Evolutionary conservation across 2,888 invertebrate genomes (phyloP).

Genomic region (Cinara cedri): DNA sequence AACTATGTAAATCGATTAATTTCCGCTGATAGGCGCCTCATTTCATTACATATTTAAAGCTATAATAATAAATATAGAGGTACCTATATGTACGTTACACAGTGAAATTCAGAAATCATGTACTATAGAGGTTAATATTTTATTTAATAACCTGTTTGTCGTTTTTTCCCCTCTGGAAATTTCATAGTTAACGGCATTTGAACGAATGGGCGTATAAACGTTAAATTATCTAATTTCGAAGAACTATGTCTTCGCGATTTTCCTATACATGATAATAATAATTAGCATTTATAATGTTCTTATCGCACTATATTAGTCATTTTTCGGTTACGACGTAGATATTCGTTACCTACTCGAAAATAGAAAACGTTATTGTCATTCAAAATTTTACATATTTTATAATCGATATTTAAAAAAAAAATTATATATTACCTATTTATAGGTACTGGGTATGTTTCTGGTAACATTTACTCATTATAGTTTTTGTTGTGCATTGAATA

Average conservation of each 20-base stretch:
- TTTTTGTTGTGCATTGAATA: too few relatives aligned
- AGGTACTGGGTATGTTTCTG: too few relatives aligned
- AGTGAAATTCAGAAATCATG: slow-evolving; percentile 34
- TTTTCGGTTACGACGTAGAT: too few relatives aligned
- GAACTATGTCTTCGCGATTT: slow-evolving; percentile 28
- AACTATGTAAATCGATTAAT: slow-evolving; percentile 33
- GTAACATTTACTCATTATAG: too few relatives aligned
- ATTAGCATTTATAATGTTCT: too few relatives aligned
- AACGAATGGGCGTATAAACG: slow-evolving; percentile 46
- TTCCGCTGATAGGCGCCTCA: background rate
- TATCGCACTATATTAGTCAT: too few relatives aligned
- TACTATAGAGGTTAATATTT: slow-evolving; percentile 39
- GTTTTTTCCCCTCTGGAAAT: slow-evolving; percentile 29
- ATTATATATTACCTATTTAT: too few relatives aligned
- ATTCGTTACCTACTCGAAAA: too few relatives aligned
- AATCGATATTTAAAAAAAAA: too few relatives aligned
- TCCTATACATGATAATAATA: slow-evolving; percentile 6
- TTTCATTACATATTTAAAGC: slow-evolving; percentile 35
- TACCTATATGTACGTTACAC: background rate
- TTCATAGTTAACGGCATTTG: slow-evolving; percentile 52
- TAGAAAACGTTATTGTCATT: too few relatives aligned
- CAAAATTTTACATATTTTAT: too few relatives aligned
- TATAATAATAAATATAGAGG: slow-evolving; percentile 27
- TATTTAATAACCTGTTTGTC: slow-evolving; percentile 49
- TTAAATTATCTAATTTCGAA: slow-evolving; percentile 38